phyloP scores from a whole-genome alignment of 2,888 invertebrate species.

The Orthosia gothica region DNA sequence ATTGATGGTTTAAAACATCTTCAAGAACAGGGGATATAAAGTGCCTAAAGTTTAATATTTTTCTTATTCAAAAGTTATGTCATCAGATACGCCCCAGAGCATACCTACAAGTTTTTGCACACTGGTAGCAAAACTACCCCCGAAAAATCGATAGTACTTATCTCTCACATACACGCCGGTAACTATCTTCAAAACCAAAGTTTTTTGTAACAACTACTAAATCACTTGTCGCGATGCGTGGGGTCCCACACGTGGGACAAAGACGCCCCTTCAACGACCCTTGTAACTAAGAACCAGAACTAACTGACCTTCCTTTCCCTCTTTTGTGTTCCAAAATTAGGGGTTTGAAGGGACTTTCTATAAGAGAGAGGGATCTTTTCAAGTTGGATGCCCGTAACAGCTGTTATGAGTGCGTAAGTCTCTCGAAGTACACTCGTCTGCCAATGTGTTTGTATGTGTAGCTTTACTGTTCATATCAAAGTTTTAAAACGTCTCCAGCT shows the following conservation, averaged over 20 bases:
- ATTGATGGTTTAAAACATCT: too few species aligned
- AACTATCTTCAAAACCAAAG: slow-evolving; percentile 67
- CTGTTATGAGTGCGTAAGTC: slow-evolving; percentile 81
- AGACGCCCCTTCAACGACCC: slow-evolving; percentile 79
- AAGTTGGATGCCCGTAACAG: slow-evolving; percentile 78
- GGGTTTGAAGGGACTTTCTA: slow-evolving; percentile 34
- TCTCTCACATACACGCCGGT: slow-evolving; percentile 54
- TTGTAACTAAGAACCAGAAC: slow-evolving; percentile 67
- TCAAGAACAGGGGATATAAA: background rate
- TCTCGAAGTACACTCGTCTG: slow-evolving; percentile 83
- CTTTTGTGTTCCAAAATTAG: slow-evolving; percentile 41
- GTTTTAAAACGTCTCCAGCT: slow-evolving; percentile 66
- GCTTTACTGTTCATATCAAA: slow-evolving; percentile 66
- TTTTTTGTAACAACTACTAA: slow-evolving; percentile 84
- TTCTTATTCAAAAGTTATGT: too few species aligned
- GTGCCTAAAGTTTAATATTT: background rate
- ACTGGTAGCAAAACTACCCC: slow-evolving; percentile 43
- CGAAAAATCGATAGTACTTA: slow-evolving; percentile 64
- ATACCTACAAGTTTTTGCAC: slow-evolving; percentile 12
- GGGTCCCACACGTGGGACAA: slow-evolving; percentile 88
- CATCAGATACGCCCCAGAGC: background rate
- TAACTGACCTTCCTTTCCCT: slow-evolving; percentile 66
- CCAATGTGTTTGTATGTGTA: slow-evolving; percentile 70
- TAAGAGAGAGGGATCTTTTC: slow-evolving; percentile 65
- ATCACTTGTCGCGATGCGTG: slow-evolving; percentile 89